phyloP scores from a whole-genome alignment of 2,888 invertebrate genomes.

The Microctonus hyperodae region DNA sequence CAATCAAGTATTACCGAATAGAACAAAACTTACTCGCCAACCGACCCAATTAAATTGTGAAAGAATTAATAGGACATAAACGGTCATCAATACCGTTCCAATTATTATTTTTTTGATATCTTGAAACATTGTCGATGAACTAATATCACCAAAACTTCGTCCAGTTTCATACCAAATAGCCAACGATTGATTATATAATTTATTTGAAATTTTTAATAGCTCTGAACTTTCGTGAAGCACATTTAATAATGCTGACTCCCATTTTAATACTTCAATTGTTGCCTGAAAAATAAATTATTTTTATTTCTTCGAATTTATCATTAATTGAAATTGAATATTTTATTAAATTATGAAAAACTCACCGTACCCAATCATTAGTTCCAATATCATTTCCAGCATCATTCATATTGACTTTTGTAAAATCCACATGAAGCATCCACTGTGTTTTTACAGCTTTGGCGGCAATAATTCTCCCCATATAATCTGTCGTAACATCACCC shows the following conservation, averaged over 20 bases:
- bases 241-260: conserved; percentile 53
- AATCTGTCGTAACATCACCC: conserved; percentile 69
- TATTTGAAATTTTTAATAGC: conserved; percentile 32
- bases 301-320: too few species aligned
- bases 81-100: conserved; percentile 76
- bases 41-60: conserved; percentile 80
- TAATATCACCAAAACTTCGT: conserved; percentile 78
- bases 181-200: conserved; percentile 35
- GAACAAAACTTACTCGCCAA: conserved; percentile 58
- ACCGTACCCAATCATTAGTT: conserved; percentile 76
- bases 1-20: conserved; percentile 13
- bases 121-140: conserved; percentile 74
- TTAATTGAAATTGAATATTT: too few species aligned
- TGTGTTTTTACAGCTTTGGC: conserved; percentile 71
- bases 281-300: conserved; percentile 43
- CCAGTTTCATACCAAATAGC: conserved; percentile 55
- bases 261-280: conserved; percentile 53
- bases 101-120: conserved; percentile 74
- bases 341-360: conserved; percentile 38
- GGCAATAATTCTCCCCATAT: conserved; percentile 69
- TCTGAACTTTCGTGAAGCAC: conserved; percentile 44
- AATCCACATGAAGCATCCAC: conserved; percentile 74
- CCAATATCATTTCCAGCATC: conserved; percentile 76
- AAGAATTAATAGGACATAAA: conserved; percentile 77
- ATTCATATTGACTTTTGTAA: conserved; percentile 71